Percentiles rank a stretch among this genome's conserved stretches.
Conservation (phyloP, 2,888 invertebrate genomes). For the Eristalinus aeneus region DNA sequence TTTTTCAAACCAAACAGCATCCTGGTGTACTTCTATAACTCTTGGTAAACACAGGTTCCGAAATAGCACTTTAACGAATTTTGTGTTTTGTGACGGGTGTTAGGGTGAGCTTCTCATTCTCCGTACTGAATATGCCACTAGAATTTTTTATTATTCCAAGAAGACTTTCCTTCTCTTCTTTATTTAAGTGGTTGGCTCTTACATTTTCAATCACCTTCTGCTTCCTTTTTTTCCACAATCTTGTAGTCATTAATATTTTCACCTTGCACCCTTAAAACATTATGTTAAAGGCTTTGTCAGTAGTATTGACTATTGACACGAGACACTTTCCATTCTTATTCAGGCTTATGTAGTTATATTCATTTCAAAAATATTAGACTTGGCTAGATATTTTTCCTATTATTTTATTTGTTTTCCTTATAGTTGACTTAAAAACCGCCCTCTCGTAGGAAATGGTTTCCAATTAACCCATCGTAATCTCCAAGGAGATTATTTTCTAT, state of each 20-base stretch:
- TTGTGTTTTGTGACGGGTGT: background rate
- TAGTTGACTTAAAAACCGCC: too few species aligned
- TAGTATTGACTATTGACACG: constrained; percentile 1
- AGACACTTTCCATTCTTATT: background rate
- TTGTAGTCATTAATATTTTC: background rate
- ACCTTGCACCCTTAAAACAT: background rate
- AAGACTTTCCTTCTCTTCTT: too few species aligned
- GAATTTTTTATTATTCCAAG: too few species aligned
- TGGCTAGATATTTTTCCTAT: background rate
- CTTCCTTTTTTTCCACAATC: too few species aligned
- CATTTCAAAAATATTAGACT: background rate
- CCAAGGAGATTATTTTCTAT: too few species aligned
- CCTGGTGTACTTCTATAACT: background rate
- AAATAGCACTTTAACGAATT: background rate
- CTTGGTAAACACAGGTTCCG: background rate
- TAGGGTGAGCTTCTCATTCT: background rate
- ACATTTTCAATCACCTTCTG: too few species aligned
- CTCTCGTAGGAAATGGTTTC: too few species aligned
- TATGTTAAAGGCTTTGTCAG: constrained; percentile 4
- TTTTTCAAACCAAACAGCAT: background rate
- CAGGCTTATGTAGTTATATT: background rate
- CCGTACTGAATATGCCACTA: background rate
- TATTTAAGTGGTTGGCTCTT: too few species aligned
- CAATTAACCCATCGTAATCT: too few species aligned
- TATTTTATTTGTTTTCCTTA: background rate